Percentiles rank a stretch among this genome's conserved stretches.
phyloP scores from a whole-genome alignment of 2,888 invertebrate genomes.

The Dusona sp. region DNA sequence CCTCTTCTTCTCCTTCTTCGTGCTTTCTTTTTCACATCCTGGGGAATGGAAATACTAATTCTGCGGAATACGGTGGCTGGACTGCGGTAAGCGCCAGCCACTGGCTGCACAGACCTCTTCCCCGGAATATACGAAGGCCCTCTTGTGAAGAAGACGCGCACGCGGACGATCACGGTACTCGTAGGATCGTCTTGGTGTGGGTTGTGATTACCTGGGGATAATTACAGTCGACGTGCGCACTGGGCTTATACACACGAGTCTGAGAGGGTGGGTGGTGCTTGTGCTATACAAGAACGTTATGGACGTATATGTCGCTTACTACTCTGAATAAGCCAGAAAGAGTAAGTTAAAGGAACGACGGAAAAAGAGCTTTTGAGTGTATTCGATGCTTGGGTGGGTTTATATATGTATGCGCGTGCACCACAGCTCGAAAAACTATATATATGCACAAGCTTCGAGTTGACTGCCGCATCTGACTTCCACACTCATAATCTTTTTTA shows the following conservation, averaged over 20 bases:
- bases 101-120: conserved; percentile 69
- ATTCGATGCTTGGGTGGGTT: conserved; percentile 53
- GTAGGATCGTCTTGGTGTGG: conserved; percentile 78
- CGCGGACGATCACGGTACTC: conserved; percentile 64
- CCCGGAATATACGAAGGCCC: conserved; percentile 43
- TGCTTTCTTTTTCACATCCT: conserved; percentile 76
- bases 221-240: conserved; percentile 83
- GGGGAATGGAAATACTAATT: conserved; percentile 84
- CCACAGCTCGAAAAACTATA: conserved; percentile 60
- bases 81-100: conserved; percentile 82
- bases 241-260: conserved; percentile 65
- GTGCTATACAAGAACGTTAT: conserved; percentile 63
- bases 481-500: conserved; percentile 40
- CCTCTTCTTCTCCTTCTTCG: conserved; percentile 64
- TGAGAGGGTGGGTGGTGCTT: conserved; percentile 62
- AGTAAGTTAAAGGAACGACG: conserved; percentile 15
- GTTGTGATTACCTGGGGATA: conserved; percentile 84
- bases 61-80: conserved; percentile 85
- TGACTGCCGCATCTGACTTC: conserved; percentile 32
- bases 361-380: conserved; percentile 61
- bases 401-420: conserved; percentile 49
- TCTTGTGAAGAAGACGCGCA: conserved; percentile 59
- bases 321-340: conserved; percentile 57
- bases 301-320: conserved; percentile 47
- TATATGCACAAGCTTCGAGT: neutral